Conservation (phyloP, 92 coral and sea anemone species). For the Ricordea florida region DNA sequence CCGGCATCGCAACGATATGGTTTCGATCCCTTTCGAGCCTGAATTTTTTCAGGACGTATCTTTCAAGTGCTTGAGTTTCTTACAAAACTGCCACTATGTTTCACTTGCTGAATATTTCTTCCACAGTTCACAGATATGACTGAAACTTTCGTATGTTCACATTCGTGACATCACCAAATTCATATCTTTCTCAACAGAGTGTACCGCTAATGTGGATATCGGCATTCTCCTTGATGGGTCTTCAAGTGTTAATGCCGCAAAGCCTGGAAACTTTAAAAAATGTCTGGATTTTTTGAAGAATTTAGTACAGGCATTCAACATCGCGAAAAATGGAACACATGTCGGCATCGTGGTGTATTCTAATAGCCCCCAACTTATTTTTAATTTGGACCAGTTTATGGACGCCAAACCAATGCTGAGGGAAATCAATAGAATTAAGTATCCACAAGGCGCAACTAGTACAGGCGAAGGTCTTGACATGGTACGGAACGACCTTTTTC, state of each 20-base stretch:
- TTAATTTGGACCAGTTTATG: slow-evolving; percentile 38
- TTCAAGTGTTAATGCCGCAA: slow-evolving; percentile 51
- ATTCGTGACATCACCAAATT: no score
- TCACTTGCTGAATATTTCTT: no score
- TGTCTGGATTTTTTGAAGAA: slow-evolving; percentile 62
- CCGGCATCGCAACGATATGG: no score
- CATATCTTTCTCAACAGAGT: no score
- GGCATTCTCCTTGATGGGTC: slow-evolving; percentile 89
- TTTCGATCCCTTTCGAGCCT: no score
- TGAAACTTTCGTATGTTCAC: no score
- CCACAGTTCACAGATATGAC: no score
- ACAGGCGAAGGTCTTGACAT: slow-evolving; percentile 63
- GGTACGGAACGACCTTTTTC: slow-evolving; percentile 45
- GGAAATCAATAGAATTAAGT: slow-evolving; percentile 47
- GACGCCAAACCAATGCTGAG: slow-evolving; percentile 2
- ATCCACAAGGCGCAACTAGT: slow-evolving; percentile 44
- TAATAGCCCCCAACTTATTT: slow-evolving; percentile 27
- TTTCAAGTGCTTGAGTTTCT: no score
- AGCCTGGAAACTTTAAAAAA: slow-evolving; percentile 67
- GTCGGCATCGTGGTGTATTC: slow-evolving; percentile 67
- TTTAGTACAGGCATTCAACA: slow-evolving; percentile 50
- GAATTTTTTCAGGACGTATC: no score
- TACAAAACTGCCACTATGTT: no score
- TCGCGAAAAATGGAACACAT: slow-evolving; percentile 71
- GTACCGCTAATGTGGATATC: slow-evolving; percentile 70